phyloP scores from a whole-genome alignment of 2,113 vertebrate genomes.

The Macquaria australasica region DNA sequence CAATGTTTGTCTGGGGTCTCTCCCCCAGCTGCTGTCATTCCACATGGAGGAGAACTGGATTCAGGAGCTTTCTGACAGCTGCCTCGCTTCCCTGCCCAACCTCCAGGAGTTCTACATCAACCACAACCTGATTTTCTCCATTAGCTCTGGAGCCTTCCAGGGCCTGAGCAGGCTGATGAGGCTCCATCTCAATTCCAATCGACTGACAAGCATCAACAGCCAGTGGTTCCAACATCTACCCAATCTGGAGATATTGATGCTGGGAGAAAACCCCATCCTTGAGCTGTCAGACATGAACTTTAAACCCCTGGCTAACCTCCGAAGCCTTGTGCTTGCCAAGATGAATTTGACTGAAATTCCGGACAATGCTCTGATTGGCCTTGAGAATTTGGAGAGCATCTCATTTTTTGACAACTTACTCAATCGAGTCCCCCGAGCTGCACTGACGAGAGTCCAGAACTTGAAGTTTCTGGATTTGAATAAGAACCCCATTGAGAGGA shows the following conservation, averaged over 20 bases:
- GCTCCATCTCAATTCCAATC: constrained; percentile 96
- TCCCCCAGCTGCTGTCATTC: constrained; percentile 89
- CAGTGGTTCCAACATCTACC: constrained; percentile 92
- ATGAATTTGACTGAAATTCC: constrained; percentile 94
- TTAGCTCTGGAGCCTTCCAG: constrained; percentile 89
- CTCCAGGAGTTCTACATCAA: constrained; percentile 97
- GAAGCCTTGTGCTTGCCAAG: constrained; percentile 93
- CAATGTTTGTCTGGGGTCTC: constrained; percentile 87
- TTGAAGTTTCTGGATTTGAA: constrained; percentile 97
- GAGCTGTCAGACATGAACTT: constrained; percentile 91
- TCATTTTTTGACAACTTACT: constrained; percentile 96
- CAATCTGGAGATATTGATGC: constrained; percentile 94
- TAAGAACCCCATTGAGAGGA: constrained; percentile 94
- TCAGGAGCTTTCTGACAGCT: constrained; percentile 88
- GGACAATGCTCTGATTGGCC: constrained; percentile 89
- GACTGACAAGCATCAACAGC: constrained; percentile 88
- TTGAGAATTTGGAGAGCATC: constrained; percentile 94
- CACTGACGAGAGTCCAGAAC: constrained; percentile 88
- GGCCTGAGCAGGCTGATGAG: constrained; percentile 91
- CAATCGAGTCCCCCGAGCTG: constrained; percentile 77
- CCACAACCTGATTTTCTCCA: constrained; percentile 91
- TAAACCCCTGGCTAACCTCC: constrained; percentile 90
- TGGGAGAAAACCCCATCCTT: constrained; percentile 94
- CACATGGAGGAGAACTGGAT: constrained; percentile 97
- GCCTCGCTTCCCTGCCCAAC: constrained; percentile 87